Percentiles rank a stretch among this genome's conserved stretches.
phyloP scores from a whole-genome alignment of 2,888 invertebrate species.

The Nematopogon swammerdamellus region DNA sequence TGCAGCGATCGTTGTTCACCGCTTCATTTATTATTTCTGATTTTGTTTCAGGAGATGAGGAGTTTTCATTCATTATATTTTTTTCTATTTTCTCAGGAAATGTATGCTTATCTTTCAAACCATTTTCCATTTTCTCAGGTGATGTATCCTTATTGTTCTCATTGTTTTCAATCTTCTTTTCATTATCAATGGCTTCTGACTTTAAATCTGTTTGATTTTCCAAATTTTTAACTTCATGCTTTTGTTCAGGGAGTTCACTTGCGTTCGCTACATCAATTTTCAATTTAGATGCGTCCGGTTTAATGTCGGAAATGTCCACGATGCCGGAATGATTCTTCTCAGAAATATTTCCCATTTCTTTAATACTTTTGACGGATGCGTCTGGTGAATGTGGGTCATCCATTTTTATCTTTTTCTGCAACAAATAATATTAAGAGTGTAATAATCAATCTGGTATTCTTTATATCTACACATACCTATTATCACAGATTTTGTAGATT shows the following conservation, averaged over 20 bases:
- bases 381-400: conserved; percentile 5
- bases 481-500: too few species aligned
- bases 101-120: not conserved
- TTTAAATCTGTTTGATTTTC: not conserved
- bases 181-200: not conserved
- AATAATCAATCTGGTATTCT: too few species aligned
- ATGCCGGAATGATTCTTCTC: too few species aligned
- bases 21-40: not conserved
- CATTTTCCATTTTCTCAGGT: not conserved
- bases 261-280: not conserved
- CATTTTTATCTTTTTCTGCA: too few species aligned
- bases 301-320: conserved; percentile 3
- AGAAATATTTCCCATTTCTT: not conserved
- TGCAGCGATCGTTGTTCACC: conserved; percentile 32
- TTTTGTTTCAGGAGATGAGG: not conserved
- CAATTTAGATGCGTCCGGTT: not conserved
- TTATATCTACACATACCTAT: too few species aligned
- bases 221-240: not conserved
- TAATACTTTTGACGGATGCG: conserved; percentile 5
- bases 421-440: too few species aligned
- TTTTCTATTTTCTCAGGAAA: not conserved
- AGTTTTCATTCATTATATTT: too few species aligned
- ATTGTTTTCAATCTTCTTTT: not conserved
- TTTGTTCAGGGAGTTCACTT: not conserved
- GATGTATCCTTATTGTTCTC: not conserved